Conservation (phyloP, 2,113 vertebrate species). For the Emydura subglobosa region DNA sequence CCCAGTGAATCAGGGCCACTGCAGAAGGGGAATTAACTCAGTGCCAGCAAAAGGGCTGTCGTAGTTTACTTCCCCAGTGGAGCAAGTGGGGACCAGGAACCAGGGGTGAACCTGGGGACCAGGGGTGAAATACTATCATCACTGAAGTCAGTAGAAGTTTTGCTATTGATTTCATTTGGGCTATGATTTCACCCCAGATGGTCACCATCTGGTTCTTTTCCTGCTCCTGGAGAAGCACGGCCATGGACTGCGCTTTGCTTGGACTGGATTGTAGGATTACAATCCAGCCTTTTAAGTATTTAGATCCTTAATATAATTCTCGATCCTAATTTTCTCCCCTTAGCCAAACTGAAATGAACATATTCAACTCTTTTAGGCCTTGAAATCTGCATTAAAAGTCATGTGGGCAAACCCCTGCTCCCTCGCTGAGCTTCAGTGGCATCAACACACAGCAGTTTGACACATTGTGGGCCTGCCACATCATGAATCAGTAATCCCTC, state of each 20-base stretch:
- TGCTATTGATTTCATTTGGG: background rate
- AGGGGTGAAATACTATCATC: background rate
- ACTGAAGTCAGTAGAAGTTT: background rate
- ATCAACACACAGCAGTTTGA: background rate
- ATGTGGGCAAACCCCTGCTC: background rate
- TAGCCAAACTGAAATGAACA: background rate
- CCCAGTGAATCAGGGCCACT: background rate
- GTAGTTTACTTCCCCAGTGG: background rate
- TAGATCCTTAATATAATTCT: background rate
- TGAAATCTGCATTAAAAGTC: background rate
- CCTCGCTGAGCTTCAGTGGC: background rate
- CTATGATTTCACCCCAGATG: background rate
- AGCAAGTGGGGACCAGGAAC: background rate
- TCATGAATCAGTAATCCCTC: background rate
- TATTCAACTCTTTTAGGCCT: background rate
- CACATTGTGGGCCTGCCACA: background rate
- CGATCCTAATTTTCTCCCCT: background rate
- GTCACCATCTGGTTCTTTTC: background rate
- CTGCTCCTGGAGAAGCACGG: no score
- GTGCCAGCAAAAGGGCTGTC: background rate
- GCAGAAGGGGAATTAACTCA: background rate
- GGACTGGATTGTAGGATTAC: no score
- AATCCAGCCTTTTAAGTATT: background rate
- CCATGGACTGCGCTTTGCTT: no score
- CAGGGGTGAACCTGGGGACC: background rate